Conservation (phyloP, 2,888 invertebrate genomes). For the Meiosimyza platycephala region DNA sequence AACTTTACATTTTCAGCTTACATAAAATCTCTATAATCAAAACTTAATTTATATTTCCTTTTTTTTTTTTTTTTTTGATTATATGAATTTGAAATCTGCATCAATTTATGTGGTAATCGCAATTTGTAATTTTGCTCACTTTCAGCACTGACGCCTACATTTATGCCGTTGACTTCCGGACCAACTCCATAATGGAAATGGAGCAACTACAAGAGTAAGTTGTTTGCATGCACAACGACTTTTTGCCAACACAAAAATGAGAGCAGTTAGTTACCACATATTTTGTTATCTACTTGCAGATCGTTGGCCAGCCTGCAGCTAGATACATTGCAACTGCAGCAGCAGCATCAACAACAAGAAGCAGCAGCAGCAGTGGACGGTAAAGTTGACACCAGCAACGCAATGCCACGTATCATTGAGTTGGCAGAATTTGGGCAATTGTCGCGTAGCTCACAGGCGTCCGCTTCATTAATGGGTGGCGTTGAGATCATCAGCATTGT, state of each 20-base stretch:
- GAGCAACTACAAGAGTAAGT: constrained; percentile 80
- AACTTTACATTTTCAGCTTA: no score
- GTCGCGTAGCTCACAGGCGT: constrained; percentile 63
- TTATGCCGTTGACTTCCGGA: constrained; percentile 84
- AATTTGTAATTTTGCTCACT: constrained; percentile 48
- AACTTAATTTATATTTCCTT: no score
- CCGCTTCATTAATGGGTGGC: constrained; percentile 70
- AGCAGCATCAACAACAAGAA: constrained; percentile 33
- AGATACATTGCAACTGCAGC: constrained; percentile 54
- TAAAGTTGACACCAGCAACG: constrained; percentile 32
- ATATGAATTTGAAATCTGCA: neutral
- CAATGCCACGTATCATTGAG: constrained; percentile 78
- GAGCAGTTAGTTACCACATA: no score
- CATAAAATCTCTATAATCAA: no score
- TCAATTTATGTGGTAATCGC: neutral
- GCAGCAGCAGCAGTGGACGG: neutral
- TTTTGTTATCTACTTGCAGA: constrained; percentile 64
- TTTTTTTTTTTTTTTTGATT: no score
- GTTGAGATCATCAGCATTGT: constrained; percentile 85
- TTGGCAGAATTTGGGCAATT: constrained; percentile 64
- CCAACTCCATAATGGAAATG: constrained; percentile 85
- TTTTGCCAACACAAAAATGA: neutral
- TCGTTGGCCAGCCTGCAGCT: constrained; percentile 68
- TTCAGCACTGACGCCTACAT: constrained; percentile 86
- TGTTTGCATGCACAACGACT: constrained; percentile 5